A percentile compares a stretch with the other conserved stretches of the same genome.
phyloP scores from a whole-genome alignment of 1,140 invertebrate species.

The Thaumatotibia leucotreta region DNA sequence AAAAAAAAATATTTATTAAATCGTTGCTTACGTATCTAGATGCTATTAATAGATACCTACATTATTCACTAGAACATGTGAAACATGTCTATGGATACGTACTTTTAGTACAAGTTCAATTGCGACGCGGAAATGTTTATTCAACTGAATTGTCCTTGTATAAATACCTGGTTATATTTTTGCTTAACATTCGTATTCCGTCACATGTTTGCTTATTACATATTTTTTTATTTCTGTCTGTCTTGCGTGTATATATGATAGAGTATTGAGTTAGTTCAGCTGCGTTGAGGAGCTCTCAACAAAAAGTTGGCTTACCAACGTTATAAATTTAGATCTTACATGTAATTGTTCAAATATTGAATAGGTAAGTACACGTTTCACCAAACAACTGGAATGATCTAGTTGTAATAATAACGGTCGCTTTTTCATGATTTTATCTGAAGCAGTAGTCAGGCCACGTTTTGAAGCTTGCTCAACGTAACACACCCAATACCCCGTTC shows the following conservation, averaged over 20 bases:
- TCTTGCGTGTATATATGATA: background rate
- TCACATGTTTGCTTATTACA: constrained; percentile 6
- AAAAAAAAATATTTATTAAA: too few species aligned
- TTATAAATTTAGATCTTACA: background rate
- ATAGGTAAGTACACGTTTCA: background rate
- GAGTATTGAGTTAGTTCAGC: background rate
- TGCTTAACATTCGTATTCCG: background rate
- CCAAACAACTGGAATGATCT: too few species aligned
- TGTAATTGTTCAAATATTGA: background rate
- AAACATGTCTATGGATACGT: background rate
- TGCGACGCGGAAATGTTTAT: background rate
- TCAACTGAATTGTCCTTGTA: constrained; percentile 3
- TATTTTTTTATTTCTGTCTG: background rate
- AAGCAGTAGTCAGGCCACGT: too few species aligned
- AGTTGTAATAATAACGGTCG: too few species aligned
- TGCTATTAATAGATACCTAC: too few species aligned
- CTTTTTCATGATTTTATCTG: too few species aligned
- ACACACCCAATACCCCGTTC: too few species aligned
- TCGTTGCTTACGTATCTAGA: too few species aligned
- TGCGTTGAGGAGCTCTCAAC: background rate
- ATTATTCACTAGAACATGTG: background rate
- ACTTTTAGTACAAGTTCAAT: constrained; percentile 10
- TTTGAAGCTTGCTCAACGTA: too few species aligned
- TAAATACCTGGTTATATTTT: constrained; percentile 4
- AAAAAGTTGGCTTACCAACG: background rate